phyloP scores from a whole-genome alignment of 2,113 vertebrate genomes.

The Synodontis membranacea region DNA sequence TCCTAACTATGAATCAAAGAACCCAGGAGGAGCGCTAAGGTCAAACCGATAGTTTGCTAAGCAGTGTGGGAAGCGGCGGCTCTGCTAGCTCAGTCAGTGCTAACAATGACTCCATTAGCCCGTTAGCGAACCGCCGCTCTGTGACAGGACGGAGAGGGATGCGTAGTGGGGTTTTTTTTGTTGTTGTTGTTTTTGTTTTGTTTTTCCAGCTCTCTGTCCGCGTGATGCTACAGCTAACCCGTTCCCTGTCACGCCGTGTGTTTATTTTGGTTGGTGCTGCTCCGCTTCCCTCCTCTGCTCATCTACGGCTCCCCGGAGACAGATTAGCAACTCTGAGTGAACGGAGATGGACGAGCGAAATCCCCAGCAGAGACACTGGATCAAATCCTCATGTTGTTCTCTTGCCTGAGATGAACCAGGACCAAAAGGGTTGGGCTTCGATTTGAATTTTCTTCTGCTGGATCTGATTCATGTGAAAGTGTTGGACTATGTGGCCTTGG shows the following conservation, averaged over 20 bases:
- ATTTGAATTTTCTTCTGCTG: constrained; percentile 26
- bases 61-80: constrained; percentile 38
- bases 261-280: constrained; percentile 56
- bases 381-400: constrained; percentile 54
- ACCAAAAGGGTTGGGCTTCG: constrained; percentile 39
- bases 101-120: constrained; percentile 31
- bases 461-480: constrained; percentile 44
- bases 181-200: not conserved
- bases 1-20: constrained; percentile 36
- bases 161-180: not conserved
- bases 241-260: constrained; percentile 36
- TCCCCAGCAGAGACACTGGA: constrained; percentile 56
- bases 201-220: not conserved
- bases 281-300: constrained; percentile 48
- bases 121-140: not conserved
- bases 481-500: constrained; percentile 19
- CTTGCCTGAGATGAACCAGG: constrained; percentile 52
- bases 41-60: constrained; percentile 50
- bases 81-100: constrained; percentile 31
- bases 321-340: constrained; percentile 53
- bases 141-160: not conserved
- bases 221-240: constrained; percentile 46
- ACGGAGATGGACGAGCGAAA: constrained; percentile 51
- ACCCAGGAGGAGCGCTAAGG: constrained; percentile 28
- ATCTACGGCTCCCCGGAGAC: constrained; percentile 53